Evolutionary conservation across 1,140 invertebrate species (phyloP).

Genomic region (Ooceraea biroi): DNA sequence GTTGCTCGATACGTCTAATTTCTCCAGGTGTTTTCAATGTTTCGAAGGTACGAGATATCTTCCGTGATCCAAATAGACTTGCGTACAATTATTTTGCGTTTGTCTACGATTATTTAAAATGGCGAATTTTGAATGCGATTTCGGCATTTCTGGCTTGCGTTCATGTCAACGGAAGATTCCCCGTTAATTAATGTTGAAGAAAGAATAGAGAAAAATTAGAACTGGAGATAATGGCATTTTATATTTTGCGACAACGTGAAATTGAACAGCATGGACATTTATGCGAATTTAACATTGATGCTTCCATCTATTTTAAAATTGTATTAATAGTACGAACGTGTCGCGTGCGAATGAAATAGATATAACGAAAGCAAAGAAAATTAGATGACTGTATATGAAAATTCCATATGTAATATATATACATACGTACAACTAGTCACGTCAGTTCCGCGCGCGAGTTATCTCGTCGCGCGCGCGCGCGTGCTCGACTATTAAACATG

Average conservation of each 20-base stretch:
- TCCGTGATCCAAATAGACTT: not conserved
- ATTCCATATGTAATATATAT: not conserved
- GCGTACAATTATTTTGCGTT: not conserved
- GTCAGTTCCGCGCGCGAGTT: not conserved
- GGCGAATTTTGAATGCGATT: too few relatives aligned
- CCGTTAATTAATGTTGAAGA: not conserved
- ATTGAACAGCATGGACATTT: not conserved
- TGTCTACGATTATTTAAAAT: too few relatives aligned
- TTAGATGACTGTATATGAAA: not conserved
- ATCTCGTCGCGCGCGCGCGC: not conserved
- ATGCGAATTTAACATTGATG: not conserved
- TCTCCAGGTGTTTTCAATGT: constrained; percentile 23
- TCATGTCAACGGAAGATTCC: not conserved
- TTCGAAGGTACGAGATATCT: not conserved
- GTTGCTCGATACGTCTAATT: constrained; percentile 18
- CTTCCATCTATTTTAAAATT: not conserved
- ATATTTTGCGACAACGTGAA: not conserved
- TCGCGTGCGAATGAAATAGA: not conserved
- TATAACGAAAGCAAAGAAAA: not conserved
- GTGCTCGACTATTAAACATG: constrained; percentile 34
- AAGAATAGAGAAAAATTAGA: not conserved
- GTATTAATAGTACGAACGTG: not conserved
- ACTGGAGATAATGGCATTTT: not conserved
- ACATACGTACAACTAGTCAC: not conserved
- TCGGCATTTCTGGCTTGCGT: not conserved